Evolutionary conservation across 2,888 invertebrate species (phyloP), one percentile per base, ranked within the genome.

Genomic region (Eupithecia tripunctaria): DNA sequence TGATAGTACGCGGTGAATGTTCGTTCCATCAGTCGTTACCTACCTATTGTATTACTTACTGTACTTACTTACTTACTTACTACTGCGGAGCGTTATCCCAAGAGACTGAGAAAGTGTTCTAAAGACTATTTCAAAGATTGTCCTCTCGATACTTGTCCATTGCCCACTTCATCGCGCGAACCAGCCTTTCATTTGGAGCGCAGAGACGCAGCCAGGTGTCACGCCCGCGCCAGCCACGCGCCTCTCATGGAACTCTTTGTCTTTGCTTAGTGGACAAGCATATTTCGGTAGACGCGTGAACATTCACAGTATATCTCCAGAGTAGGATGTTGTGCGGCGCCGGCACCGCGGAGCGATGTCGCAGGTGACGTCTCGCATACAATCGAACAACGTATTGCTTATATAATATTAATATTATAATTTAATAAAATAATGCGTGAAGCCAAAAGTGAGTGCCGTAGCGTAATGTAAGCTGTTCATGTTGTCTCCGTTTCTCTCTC

Each of bases 61-160:
- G 2, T 29, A 2, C 6, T 29, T 62, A 67, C 25, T 86, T 85
- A 86, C 63, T 21, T 71, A 68, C 21, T 87, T 86, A 85, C 89
- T n/a, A n/a, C n/a, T n/a, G n/a, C 89, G 87, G 86, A 90, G 89
- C 86, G 88, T 87, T 87, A 93, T 89, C 92, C 87, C 89, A 93
- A 91, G 93, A 94, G 94, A 94, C 94, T 94, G 94, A 94, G 84
- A 88, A 87, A 88, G 94, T 94, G 94, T 94, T 94, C 94, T 91
- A 89, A 90, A 88, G 83, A 87, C 86, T 88, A 89, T 88, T 88
- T 85, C 86, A 82, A 81, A 84, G 80, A 82, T 82, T 80, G 80
- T 78, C 82, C 71, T 81, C 82, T 85, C 82, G 73, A 82, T 78
- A 80, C 76, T 68, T 27, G 70, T 79, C 80, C 67, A 75, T 74